Base-by-base conservation (phyloP, 2,888 invertebrate genomes). In the Toxonevra muliebris region DNA sequence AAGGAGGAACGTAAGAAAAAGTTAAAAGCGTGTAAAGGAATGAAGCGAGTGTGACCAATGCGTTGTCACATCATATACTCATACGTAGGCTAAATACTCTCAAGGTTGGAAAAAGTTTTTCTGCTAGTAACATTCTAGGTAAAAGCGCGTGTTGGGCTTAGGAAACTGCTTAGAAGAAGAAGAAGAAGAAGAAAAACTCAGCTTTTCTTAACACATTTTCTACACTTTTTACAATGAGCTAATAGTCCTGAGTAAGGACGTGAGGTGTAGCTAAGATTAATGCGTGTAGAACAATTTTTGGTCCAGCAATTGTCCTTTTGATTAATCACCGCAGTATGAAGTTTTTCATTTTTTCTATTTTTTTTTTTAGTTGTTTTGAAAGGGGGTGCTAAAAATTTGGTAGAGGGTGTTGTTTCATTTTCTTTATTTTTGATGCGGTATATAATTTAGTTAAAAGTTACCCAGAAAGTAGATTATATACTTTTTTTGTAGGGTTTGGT, bases 11-110 rank as follows among this genome's bases (percentile, higher is more conserved):
- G 17, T 5, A 55, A 54, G 20, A 19, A 68, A 66, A 66, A 71
- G 58, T 48, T 57, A 69, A 69, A 71, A 68, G 66, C 68, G 59
- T 30, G 62, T 65, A 69, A 71, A 66, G 61, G 64, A 53, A 69
- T 68, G 30, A 7, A 7, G 30, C 30, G 7, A 30, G 30, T 30
- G 30, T 30, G 30, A 7, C 30, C 30, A 7, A 30, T 30, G 30
- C 7, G 30, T 30, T 30, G 30, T 30, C 30, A 30, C 3, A 4
- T 30, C 30, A 30, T 30, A 30, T 30, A 4, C 30, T 30, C 30
- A 7, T 30, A 30, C 30, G 30, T 30, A 30, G 30, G 30, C 30
- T 30, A 30, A 30, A 30, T 30, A 30, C 30, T 30, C n/a, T 30
- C 30, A 30, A 30, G 30, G 30, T 30, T 30, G 30, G 30, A 30